phyloP scores from a whole-genome alignment of 2,888 invertebrate genomes.

The Ochropleura plecta region DNA sequence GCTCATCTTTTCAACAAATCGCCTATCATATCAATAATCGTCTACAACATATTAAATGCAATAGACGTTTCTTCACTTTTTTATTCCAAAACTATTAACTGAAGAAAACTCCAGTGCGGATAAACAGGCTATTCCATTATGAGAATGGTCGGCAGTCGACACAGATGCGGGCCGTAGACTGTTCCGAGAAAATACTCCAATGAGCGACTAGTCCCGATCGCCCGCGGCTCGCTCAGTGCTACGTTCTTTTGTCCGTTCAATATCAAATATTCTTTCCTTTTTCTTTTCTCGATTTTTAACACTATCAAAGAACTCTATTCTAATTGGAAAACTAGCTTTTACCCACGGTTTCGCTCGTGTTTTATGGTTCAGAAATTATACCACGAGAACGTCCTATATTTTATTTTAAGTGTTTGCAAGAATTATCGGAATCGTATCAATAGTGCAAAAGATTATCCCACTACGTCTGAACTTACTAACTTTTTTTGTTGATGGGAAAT shows the following conservation, averaged over 20 bases:
- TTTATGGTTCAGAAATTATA: neutral
- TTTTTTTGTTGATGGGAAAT: no score
- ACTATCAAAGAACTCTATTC: constrained; percentile 21
- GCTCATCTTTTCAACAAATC: neutral
- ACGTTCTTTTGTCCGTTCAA: constrained; percentile 28
- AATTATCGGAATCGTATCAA: neutral
- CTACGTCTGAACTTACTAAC: no score
- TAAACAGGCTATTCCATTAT: constrained; percentile 82
- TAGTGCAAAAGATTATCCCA: neutral
- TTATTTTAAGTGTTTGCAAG: neutral
- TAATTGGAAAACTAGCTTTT: neutral
- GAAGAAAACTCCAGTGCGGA: constrained; percentile 60
- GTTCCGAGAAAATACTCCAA: constrained; percentile 49
- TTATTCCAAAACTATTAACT: constrained; percentile 59
- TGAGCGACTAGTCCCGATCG: constrained; percentile 41
- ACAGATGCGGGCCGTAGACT: constrained; percentile 72
- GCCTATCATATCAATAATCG: neutral
- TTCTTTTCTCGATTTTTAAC: constrained; percentile 3
- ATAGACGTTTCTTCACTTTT: constrained; percentile 29
- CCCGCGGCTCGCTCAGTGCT: constrained; percentile 20
- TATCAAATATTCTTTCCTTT: constrained; percentile 34
- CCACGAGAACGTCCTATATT: neutral
- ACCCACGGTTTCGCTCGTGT: neutral
- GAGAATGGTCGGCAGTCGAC: constrained; percentile 73
- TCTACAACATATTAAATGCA: constrained; percentile 9